Base-by-base conservation (phyloP, 2,113 vertebrate species). In the Heptranchias perlo region DNA sequence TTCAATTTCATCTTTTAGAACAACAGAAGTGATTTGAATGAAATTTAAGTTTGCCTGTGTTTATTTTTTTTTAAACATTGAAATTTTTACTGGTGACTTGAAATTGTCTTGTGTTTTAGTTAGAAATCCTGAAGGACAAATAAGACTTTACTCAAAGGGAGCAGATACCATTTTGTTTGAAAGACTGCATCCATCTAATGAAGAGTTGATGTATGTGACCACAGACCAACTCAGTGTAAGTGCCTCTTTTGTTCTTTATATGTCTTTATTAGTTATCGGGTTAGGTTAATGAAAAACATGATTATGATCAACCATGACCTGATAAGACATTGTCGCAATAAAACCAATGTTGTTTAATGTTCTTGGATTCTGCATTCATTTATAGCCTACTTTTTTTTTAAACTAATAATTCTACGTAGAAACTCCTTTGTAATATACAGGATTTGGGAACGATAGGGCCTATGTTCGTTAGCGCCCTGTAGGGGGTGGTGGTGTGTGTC, bases 91-190 rank as follows among this genome's bases (percentile, higher is more conserved):
- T 11, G 47, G 31, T 61, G 58, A 62, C 89, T 96, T 65, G 94
- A 61, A 96, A 58, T 4, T 96, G 49, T 28, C 61, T 86, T 96
- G 87, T 95, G 96, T 97, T 96, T 96, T 4, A 96, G 97, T 98
- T 96, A 97, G 96, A 96, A 98, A 98, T 95, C 96, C 96, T 8
- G 47, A 96, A 96, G 97, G 97, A 49, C 97, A 98, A 96, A 97
- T 97, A 96, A 98, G 97, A 95, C 96, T 98, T 96, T 98, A 97
- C 95, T 98, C 96, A 95, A 97, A 98, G 97, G 97, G 97, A 96
- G 97, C 97, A 73, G 97, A 97, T 87, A 97, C 96, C 3, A 96
- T 97, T 95, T 92, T 97, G n/a, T 98, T 97, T 97, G 97, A 98
- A 96, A 97, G 97, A 87, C 97, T 98, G 96, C 97, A 97, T 96